Conservation (phyloP, 2,797 vertebrate species). For the Macrochelys suwanniensis region DNA sequence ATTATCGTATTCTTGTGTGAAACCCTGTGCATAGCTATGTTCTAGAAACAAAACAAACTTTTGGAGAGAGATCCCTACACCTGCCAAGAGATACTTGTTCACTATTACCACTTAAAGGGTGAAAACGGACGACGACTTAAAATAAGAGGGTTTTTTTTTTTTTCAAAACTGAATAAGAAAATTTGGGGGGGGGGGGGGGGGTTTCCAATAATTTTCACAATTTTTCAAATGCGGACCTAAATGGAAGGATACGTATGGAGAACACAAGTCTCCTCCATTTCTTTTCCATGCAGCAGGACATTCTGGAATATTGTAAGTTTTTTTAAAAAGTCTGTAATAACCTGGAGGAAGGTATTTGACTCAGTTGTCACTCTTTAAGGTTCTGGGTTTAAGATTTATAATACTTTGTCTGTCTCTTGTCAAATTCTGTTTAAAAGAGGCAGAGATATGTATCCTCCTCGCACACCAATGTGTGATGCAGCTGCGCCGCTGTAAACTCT, state of each 20-base stretch:
- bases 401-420: background rate
- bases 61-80: background rate
- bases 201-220: background rate
- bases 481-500: background rate
- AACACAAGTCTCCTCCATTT: background rate
- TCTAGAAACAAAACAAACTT: background rate
- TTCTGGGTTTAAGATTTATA: background rate
- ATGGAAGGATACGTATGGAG: background rate
- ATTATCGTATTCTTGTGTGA: rapidly evolving
- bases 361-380: background rate
- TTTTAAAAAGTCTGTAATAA: background rate
- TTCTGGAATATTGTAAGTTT: conserved; percentile 3
- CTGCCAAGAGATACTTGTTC: background rate
- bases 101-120: background rate
- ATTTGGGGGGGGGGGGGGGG: background rate
- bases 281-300: background rate
- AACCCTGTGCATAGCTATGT: background rate
- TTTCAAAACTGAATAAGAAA: background rate
- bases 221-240: background rate
- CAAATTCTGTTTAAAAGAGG: background rate
- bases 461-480: background rate
- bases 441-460: background rate
- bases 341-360: background rate
- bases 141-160: background rate
- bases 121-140: background rate